Conservation (phyloP, 2,888 invertebrate species). For the Acanthosepion esculentum region DNA sequence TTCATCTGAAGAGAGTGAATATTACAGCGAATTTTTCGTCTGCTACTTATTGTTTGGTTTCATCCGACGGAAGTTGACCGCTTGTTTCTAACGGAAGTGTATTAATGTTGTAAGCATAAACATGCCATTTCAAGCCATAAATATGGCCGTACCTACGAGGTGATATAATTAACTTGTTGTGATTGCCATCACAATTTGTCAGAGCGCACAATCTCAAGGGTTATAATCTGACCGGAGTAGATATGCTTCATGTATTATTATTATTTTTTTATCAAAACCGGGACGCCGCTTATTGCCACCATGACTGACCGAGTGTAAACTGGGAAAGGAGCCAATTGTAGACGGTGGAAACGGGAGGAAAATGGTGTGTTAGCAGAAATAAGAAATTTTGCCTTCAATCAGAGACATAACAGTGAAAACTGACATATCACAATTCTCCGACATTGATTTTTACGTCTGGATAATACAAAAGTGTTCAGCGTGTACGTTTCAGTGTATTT, state of each 20-base stretch:
- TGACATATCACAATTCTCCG: background rate
- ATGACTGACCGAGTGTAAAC: background rate
- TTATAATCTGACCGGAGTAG: background rate
- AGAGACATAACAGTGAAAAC: background rate
- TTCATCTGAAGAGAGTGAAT: background rate
- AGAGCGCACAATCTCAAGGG: background rate
- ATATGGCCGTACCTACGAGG: background rate
- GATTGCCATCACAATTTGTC: background rate
- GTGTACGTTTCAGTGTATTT: background rate
- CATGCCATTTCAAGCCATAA: background rate
- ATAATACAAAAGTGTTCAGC: background rate
- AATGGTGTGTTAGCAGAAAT: too few relatives aligned
- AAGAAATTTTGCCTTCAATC: background rate
- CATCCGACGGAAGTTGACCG: background rate
- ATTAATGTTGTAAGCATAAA: background rate
- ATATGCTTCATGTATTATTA: background rate
- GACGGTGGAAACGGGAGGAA: background rate
- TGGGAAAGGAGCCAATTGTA: background rate
- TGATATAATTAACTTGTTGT: background rate
- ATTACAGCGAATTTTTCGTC: background rate
- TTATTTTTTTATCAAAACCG: background rate
- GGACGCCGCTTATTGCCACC: background rate
- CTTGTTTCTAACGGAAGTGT: background rate
- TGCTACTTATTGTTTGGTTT: background rate
- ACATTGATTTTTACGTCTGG: background rate